Percentiles rank a stretch among this genome's conserved stretches.
Conservation (phyloP, 1,140 invertebrate genomes). For the Trachymyrmex cornetzi region DNA sequence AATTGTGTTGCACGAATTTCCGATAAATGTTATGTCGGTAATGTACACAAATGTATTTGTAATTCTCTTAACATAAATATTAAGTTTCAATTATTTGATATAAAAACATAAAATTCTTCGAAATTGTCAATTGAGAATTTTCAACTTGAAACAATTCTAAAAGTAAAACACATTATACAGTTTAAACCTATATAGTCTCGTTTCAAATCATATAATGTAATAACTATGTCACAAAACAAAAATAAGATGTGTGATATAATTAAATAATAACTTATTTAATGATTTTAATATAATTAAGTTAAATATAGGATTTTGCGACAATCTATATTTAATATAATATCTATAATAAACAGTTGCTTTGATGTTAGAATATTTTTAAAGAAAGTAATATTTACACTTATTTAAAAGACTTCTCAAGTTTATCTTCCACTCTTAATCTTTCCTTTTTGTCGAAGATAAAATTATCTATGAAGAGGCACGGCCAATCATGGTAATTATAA, state of each 20-base stretch:
- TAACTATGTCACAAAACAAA: too few species aligned
- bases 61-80: background rate
- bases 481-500: slow-evolving; percentile 30
- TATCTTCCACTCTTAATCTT: background rate
- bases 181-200: too few species aligned
- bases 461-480: slow-evolving; percentile 13
- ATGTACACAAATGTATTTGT: background rate
- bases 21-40: background rate
- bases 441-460: background rate
- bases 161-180: background rate
- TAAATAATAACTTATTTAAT: too few species aligned
- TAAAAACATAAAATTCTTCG: background rate
- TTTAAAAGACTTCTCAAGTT: background rate
- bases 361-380: background rate
- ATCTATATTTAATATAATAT: background rate
- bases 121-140: background rate
- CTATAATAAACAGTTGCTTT: background rate
- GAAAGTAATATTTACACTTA: background rate
- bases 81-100: background rate
- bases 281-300: background rate
- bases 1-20: slow-evolving; percentile 35
- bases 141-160: background rate
- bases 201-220: too few species aligned
- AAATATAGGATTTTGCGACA: background rate
- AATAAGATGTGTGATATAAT: too few species aligned